Evolutionary conservation across 2,113 vertebrate genomes (phyloP).

Genomic region (Tenebrosternarchus preto): DNA sequence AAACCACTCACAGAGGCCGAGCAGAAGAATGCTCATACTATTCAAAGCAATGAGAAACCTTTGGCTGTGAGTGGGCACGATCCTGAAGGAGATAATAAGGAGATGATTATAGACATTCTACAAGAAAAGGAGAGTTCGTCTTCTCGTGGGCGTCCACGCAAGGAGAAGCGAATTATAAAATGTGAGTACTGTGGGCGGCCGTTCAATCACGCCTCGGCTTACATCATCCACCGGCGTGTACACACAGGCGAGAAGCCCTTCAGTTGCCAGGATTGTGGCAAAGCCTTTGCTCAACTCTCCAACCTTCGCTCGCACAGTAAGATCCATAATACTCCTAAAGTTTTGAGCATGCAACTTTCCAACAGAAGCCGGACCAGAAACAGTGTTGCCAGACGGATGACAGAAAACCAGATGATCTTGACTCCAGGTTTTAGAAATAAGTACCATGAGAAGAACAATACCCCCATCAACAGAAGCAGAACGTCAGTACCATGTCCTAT

Average conservation of each 20-base stretch:
- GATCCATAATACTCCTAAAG: conserved; percentile 57
- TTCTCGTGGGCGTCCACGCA: conserved; percentile 53
- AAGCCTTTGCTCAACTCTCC: conserved; percentile 73
- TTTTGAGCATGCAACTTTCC: conserved; percentile 17
- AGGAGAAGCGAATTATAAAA: conserved; percentile 59
- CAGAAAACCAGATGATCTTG: background rate
- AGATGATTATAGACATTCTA: conserved; percentile 7
- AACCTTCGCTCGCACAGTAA: conserved; percentile 74
- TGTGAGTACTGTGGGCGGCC: conserved; percentile 68
- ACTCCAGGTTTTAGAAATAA: conserved; percentile 15
- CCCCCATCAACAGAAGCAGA: background rate
- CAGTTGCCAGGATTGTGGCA: conserved; percentile 70
- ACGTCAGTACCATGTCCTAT: conserved; percentile 60
- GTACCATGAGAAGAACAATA: background rate
- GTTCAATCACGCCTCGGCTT: conserved; percentile 72
- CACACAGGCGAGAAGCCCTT: conserved; percentile 77
- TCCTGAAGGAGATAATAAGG: background rate
- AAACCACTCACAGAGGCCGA: background rate
- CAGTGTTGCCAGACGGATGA: background rate
- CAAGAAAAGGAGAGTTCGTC: conserved; percentile 26
- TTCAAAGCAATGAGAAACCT: background rate
- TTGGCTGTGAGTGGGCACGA: background rate
- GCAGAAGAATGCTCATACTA: conserved; percentile 7
- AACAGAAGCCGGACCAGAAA: background rate
- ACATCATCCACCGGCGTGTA: conserved; percentile 71